phyloP scores from a whole-genome alignment of 2,888 invertebrate genomes.

The Nomada goodeniana region DNA sequence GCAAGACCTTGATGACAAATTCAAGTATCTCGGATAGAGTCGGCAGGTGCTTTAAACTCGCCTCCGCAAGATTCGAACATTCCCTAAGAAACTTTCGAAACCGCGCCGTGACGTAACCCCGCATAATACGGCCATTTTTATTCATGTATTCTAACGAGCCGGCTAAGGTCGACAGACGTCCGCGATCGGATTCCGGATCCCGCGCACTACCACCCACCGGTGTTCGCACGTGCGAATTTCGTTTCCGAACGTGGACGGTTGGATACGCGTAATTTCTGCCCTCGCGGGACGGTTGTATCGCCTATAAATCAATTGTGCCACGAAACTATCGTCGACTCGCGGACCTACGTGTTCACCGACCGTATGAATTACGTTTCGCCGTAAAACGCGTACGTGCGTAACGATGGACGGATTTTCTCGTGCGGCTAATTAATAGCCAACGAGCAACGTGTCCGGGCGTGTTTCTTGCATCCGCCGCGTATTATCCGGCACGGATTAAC shows the following conservation, averaged over 20 bases:
- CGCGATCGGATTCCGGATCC: neutral
- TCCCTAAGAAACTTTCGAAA: constrained; percentile 49
- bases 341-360: neutral
- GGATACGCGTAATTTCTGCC: neutral
- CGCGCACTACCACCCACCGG: constrained; percentile 16
- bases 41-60: constrained; percentile 43
- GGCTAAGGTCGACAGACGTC: constrained; percentile 30
- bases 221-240: neutral
- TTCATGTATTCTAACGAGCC: constrained; percentile 49
- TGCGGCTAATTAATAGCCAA: constrained; percentile 59
- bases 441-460: constrained; percentile 37
- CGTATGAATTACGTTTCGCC: constrained; percentile 25
- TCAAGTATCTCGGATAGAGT: constrained; percentile 45
- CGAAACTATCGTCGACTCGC: neutral
- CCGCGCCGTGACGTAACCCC: constrained; percentile 32
- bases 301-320: neutral
- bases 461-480: constrained; percentile 49
- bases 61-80: constrained; percentile 32
- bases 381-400: constrained; percentile 44
- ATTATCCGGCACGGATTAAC: constrained; percentile 63
- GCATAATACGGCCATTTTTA: constrained; percentile 46
- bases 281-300: neutral
- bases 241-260: neutral
- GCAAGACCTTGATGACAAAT: constrained; percentile 60
- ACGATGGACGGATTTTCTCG: constrained; percentile 50